Evolutionary conservation across 2,113 vertebrate species (phyloP), one percentile per base, ranked within the genome.

Genomic region (Bungarus multicinctus): DNA sequence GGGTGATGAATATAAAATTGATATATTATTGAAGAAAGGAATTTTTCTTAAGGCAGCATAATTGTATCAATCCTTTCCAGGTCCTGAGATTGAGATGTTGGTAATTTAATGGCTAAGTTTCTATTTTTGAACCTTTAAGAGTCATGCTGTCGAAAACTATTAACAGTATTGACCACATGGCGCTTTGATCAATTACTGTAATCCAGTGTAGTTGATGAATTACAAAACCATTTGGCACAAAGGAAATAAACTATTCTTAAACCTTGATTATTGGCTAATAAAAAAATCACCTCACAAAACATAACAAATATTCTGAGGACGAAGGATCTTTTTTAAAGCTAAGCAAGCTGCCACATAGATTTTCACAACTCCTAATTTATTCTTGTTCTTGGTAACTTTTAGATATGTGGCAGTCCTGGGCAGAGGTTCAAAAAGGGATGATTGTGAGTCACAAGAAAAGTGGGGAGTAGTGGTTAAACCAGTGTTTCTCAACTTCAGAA

Each of bases 161-260:
- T 89, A 54, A 52, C 47, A 58, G 81, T 9, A 53, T 23, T 60
- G 23, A 53, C 12, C 30, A 57, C 25, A 55, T 12, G 18, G 39
- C 5, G 16, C 53, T 53, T 90, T 90, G 47, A 90, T 90, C 74
- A 93, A 30, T 89, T 74, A 69, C 30, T 69, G 30, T 69, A 81
- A 81, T 90, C 12, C 30, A 52, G 89, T 93, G 34, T 58, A 93
- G 57, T 45, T 87, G 55, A 87, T 52, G 55, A 90, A 39, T 93
- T 64, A 87, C 30, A 90, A 52, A 60, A 64, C 47, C 20, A 69
- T 87, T 87, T 54, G 34, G 25, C 47, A 58, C 27, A 90, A 85
- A 43, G 45, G 34, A 90, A 85, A 30, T 3, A n/a, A 89, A 23
- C 45, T 20, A 45, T 69, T 90, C 23, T 50, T 54, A 87, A 43